phyloP scores from a whole-genome alignment of 1,140 invertebrate genomes.

The Probaryconus sp. region DNA sequence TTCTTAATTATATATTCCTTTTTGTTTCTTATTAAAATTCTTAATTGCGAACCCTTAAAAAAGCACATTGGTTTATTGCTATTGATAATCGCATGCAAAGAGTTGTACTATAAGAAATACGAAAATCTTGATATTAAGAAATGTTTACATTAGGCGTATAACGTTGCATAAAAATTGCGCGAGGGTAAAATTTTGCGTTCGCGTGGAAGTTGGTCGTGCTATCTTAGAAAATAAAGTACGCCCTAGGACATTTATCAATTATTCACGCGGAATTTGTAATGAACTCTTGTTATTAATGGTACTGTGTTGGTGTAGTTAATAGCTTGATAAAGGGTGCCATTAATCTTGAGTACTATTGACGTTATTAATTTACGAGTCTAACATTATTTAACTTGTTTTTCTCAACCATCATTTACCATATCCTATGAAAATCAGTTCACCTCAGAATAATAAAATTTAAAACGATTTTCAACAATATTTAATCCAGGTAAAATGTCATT shows the following conservation, averaged over 20 bases:
- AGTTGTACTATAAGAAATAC: no score
- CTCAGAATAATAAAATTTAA: conserved; percentile 26
- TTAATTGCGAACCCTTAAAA: no score
- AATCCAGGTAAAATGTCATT: no score
- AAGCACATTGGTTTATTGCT: no score
- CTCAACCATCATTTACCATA: conserved; percentile 16
- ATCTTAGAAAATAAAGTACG: conserved; percentile 29
- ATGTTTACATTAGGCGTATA: no score
- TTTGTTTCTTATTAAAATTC: no score
- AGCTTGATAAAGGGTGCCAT: conserved; percentile 39
- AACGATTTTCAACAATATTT: no score
- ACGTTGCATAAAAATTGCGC: conserved; percentile 20
- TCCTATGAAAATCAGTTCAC: not conserved
- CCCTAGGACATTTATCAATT: conserved; percentile 53
- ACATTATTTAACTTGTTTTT: conserved; percentile 23
- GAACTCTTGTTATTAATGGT: conserved; percentile 47
- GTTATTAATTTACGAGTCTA: conserved; percentile 42
- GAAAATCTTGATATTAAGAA: no score
- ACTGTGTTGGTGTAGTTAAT: conserved; percentile 31
- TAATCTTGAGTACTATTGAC: conserved; percentile 35
- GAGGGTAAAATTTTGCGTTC: conserved; percentile 32
- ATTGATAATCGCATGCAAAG: no score
- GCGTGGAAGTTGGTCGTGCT: not conserved
- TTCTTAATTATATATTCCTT: no score
- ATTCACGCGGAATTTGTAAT: conserved; percentile 54